These are phyloP conservation scores for Ligdia adustata DNA, from an alignment of 2,888 invertebrate genomes.

Conservation along the genomic window DNA sequence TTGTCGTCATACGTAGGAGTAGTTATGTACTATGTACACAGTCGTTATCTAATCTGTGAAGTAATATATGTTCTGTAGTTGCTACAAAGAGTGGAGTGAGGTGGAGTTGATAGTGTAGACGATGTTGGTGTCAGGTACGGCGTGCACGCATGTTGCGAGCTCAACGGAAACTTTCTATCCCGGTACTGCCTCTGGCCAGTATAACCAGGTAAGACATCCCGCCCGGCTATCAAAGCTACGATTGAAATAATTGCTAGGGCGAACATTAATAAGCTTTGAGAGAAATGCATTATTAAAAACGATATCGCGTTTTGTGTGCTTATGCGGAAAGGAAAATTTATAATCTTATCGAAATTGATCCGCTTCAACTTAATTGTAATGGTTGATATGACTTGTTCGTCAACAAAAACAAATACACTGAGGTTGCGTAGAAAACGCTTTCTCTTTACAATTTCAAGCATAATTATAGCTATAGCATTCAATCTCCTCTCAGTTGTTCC, in stretches of 20 bases:
- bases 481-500: no score
- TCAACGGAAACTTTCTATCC: slow-evolving; percentile 37
- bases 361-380: slow-evolving; percentile 3
- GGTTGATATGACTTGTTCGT: no score
- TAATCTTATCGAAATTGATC: slow-evolving; percentile 20
- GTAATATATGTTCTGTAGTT: slow-evolving; percentile 52
- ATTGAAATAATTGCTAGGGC: no score
- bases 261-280: background rate
- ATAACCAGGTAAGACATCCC: slow-evolving; percentile 53
- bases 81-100: slow-evolving; percentile 47
- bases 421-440: no score
- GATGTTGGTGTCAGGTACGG: slow-evolving; percentile 74
- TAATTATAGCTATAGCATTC: no score
- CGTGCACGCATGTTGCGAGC: slow-evolving; percentile 61
- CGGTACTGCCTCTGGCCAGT: slow-evolving; percentile 35
- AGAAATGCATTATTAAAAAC: no score
- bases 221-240: background rate
- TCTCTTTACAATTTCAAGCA: no score
- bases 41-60: slow-evolving; percentile 73
- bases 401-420: no score
- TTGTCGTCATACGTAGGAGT: slow-evolving; percentile 53
- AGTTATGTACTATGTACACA: slow-evolving; percentile 37
- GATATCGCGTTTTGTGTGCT: no score
- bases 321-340: slow-evolving; percentile 9
- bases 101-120: slow-evolving; percentile 52